A percentile compares a stretch with the other conserved stretches of the same genome.
These are phyloP conservation scores for Cancer borealis DNA, from an alignment of 2,888 invertebrate genomes.

Conservation along the genomic window DNA sequence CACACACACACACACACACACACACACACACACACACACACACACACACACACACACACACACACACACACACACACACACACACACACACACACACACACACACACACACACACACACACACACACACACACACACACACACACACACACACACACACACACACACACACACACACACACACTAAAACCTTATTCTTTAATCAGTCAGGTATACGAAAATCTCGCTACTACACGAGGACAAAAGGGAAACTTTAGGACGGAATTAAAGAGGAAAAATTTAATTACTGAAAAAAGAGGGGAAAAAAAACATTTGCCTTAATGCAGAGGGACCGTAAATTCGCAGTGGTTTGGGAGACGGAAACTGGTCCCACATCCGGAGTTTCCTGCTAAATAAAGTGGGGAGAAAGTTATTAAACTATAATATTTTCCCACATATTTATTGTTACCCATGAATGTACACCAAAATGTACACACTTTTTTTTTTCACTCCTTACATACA, in stretches of 20 bases:
- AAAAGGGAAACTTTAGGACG: conserved; percentile 11
- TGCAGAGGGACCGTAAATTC: background rate
- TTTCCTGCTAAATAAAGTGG: conserved; percentile 3
- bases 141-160: too few species aligned
- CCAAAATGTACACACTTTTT: background rate
- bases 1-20: background rate
- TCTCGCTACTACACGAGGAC: background rate
- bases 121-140: too few species aligned
- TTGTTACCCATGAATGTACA: conserved; percentile 10
- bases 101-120: too few species aligned
- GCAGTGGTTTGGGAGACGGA: background rate
- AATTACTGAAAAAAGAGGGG: background rate
- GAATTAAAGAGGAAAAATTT: conserved; percentile 8
- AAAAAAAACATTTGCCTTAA: conserved; percentile 20
- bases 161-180: background rate
- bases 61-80: too few species aligned
- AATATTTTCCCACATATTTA: background rate
- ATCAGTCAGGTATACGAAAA: background rate
- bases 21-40: too few species aligned
- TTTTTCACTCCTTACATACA: background rate
- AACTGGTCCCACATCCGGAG: conserved; percentile 10
- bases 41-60: background rate
- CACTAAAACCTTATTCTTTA: background rate
- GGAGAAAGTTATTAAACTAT: conserved; percentile 10
- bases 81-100: too few species aligned